These are phyloP conservation scores for Augochlorella aurata DNA, from an alignment of 2,888 invertebrate genomes.

Conservation along the genomic window DNA sequence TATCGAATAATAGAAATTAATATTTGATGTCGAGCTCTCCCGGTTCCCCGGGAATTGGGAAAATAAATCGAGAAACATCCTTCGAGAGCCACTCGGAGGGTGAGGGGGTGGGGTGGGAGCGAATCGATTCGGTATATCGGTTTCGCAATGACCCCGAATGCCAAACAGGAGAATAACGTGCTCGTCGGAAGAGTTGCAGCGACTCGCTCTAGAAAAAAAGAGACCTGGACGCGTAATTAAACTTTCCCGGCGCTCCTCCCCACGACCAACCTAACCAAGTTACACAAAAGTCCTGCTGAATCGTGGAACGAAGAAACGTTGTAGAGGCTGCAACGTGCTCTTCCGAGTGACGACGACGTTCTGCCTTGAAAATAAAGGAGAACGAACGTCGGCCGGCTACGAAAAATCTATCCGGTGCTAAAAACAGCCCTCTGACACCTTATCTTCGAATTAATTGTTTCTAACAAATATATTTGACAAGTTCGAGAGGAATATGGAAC, in stretches of 20 bases:
- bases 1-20: neutral
- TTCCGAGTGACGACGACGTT: conserved; percentile 31
- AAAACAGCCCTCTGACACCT: neutral
- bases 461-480: neutral
- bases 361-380: conserved; percentile 31
- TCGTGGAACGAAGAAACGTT: conserved; percentile 35
- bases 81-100: neutral
- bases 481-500: neutral
- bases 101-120: neutral
- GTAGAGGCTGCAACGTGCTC: conserved; percentile 18
- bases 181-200: conserved; percentile 29
- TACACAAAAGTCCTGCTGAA: conserved; percentile 54
- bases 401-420: neutral
- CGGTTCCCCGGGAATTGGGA: neutral
- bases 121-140: conserved; percentile 24
- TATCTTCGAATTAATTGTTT: neutral
- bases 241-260: conserved; percentile 49
- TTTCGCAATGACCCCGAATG: conserved; percentile 17
- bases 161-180: conserved; percentile 38
- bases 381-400: neutral
- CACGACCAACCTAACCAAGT: conserved; percentile 38
- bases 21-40: neutral
- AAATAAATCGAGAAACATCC: neutral
- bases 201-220: conserved; percentile 22
- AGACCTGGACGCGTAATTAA: conserved; percentile 61